Conservation (phyloP, 2,888 invertebrate species). For the Trichacis sp. region DNA sequence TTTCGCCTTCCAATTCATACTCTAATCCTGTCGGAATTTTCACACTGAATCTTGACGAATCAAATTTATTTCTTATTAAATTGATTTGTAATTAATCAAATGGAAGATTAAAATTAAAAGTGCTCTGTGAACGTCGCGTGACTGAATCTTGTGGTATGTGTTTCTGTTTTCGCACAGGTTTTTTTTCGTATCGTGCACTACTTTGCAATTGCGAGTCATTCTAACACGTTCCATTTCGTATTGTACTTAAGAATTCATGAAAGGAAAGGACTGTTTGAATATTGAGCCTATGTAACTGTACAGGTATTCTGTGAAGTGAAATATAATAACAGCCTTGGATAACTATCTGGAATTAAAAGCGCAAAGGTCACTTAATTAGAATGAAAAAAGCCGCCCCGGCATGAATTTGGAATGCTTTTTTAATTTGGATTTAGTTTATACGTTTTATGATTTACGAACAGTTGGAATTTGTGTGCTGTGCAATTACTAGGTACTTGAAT, state of each 20-base stretch:
- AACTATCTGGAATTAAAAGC: conserved; percentile 22
- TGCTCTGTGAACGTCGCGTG: conserved; percentile 21
- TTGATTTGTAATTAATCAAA: neutral
- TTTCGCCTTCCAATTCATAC: too few relatives aligned
- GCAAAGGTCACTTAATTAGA: neutral
- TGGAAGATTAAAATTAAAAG: conserved; percentile 8
- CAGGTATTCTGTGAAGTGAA: neutral
- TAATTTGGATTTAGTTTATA: neutral
- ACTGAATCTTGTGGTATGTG: neutral
- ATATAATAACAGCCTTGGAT: conserved; percentile 30
- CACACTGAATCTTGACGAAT: neutral
- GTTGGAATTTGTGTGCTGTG: neutral
- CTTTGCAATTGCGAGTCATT: conserved; percentile 21
- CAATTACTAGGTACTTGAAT: too few relatives aligned
- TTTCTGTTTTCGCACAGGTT: conserved; percentile 11
- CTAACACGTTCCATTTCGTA: conserved; percentile 20
- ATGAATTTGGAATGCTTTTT: conserved; percentile 26
- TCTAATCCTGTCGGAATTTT: too few relatives aligned
- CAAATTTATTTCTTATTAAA: too few relatives aligned
- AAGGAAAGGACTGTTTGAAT: conserved; percentile 1
- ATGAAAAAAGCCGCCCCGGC: neutral
- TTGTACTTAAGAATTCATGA: conserved; percentile 23
- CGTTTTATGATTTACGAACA: neutral
- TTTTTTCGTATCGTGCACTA: conserved; percentile 16
- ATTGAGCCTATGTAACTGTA: conserved; percentile 5